Evolutionary conservation across 2,797 vertebrate genomes (phyloP).

Genomic region (Cichlasoma orientale): DNA sequence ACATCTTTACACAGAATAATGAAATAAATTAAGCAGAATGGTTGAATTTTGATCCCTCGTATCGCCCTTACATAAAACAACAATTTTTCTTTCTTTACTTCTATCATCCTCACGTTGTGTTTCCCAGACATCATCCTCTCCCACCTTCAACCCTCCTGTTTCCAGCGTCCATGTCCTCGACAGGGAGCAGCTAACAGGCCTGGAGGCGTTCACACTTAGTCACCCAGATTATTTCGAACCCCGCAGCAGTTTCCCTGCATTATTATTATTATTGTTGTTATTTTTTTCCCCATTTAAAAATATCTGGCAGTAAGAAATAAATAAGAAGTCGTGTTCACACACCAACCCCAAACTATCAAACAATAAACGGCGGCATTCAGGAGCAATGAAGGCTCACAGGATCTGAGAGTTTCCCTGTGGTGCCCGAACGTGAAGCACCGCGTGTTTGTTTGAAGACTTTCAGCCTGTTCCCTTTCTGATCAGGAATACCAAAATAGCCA

Average conservation of each 20-base stretch:
- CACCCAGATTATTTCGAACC: background rate
- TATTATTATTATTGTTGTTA: background rate
- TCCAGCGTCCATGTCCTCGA: background rate
- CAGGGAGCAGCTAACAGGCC: background rate
- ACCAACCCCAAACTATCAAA: conserved; percentile 4
- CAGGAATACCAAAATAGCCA: background rate
- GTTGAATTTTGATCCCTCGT: background rate
- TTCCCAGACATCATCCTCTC: background rate
- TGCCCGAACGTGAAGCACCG: background rate
- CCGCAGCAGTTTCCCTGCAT: background rate
- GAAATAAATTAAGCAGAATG: conserved; percentile 35
- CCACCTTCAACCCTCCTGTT: background rate
- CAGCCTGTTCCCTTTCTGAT: background rate
- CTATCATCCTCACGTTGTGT: background rate
- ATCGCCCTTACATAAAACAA: background rate
- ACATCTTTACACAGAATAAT: conserved; percentile 8
- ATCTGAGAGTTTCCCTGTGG: background rate
- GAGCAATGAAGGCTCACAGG: background rate
- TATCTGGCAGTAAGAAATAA: background rate
- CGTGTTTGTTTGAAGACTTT: background rate
- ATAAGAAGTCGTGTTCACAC: background rate
- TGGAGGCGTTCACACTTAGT: background rate
- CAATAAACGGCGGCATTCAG: background rate
- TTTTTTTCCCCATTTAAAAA: background rate
- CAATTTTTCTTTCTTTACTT: background rate